Percentiles rank a stretch among this genome's conserved stretches.
Evolutionary conservation across 2,113 vertebrate species (phyloP).

Genomic region (Corynorhinus townsendii): DNA sequence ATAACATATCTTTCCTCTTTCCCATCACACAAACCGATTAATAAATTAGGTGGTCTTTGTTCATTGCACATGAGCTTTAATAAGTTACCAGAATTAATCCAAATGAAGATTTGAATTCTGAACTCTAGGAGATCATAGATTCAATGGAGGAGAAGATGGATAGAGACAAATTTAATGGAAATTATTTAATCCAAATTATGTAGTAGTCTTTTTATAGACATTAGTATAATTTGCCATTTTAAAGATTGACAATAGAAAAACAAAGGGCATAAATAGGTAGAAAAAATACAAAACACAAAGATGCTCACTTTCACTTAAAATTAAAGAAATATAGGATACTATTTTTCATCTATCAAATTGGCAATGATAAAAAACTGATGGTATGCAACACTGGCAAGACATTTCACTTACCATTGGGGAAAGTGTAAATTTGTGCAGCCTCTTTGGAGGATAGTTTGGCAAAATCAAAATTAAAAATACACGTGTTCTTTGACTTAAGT

Average conservation of each 20-base stretch:
- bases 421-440: neutral
- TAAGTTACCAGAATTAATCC: neutral
- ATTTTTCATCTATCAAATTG: neutral
- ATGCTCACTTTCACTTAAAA: neutral
- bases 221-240: slow-evolving; percentile 2
- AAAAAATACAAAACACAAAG: neutral
- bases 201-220: neutral
- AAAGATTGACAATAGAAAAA: neutral
- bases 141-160: neutral
- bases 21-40: neutral
- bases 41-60: slow-evolving; percentile 5
- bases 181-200: slow-evolving; percentile 11
- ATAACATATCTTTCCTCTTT: neutral
- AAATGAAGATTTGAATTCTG: slow-evolving; percentile 11
- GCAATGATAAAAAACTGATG: neutral
- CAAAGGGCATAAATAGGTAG: neutral
- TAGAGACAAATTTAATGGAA: neutral
- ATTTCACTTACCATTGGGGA: neutral
- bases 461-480: slow-evolving; percentile 13
- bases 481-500: neutral
- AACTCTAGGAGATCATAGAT: neutral
- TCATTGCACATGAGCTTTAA: neutral
- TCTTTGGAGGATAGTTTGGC: neutral
- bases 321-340: neutral
- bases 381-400: neutral